Evolutionary conservation across 2,888 invertebrate species (phyloP).

Genomic region (Synergus umbraculus): DNA sequence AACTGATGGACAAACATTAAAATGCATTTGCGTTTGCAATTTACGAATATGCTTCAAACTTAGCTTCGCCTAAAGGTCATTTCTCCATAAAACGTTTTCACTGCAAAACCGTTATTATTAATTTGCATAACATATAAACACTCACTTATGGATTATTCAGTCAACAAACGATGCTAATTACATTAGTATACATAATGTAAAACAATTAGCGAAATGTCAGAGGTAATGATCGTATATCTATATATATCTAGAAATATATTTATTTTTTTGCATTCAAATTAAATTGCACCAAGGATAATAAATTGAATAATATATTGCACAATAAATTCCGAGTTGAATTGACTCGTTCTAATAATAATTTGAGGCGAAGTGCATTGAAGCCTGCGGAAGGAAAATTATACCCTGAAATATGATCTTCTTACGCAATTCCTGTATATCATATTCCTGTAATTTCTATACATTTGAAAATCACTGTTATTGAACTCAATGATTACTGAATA

Average conservation of each 20-base stretch:
- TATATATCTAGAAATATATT: background rate
- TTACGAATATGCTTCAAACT: constrained; percentile 7
- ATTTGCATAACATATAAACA: constrained; percentile 21
- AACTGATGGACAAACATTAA: constrained; percentile 18
- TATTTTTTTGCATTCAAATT: background rate
- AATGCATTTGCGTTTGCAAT: background rate
- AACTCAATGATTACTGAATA: background rate
- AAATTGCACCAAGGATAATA: background rate
- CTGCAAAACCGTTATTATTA: constrained; percentile 21
- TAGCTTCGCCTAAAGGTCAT: constrained; percentile 12
- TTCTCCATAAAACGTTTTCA: background rate
- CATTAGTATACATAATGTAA: background rate
- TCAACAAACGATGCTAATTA: constrained; percentile 14
- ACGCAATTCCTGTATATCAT: background rate
- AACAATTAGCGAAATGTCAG: constrained; percentile 13
- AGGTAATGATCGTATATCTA: background rate
- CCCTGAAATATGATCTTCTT: background rate
- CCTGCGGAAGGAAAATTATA: background rate
- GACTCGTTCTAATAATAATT: constrained; percentile 1
- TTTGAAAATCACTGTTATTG: constrained; percentile 8
- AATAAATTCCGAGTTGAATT: background rate
- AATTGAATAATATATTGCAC: background rate
- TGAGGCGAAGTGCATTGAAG: background rate
- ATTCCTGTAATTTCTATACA: background rate
- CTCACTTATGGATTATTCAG: background rate